phyloP scores from a whole-genome alignment of 1,140 invertebrate genomes.

The Matsumurasca onukii region DNA sequence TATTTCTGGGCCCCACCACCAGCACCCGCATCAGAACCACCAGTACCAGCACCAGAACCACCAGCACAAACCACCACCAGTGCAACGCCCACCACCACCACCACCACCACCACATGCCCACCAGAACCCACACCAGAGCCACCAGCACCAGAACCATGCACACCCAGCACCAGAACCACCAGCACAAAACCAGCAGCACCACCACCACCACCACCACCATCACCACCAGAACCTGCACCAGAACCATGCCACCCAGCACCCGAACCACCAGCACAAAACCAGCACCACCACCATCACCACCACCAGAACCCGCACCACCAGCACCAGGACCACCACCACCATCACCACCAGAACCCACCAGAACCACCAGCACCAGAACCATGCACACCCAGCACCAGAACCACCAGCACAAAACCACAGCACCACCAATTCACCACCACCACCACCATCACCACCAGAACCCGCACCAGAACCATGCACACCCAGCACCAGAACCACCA shows the following conservation, averaged over 20 bases:
- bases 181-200: constrained; percentile 7
- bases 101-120: neutral
- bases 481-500: constrained; percentile 12
- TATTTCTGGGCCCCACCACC: no score
- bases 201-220: constrained; percentile 15
- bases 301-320: neutral
- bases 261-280: constrained; percentile 6
- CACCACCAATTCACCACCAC: neutral
- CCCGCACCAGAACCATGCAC: neutral
- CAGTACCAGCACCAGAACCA: neutral
- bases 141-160: neutral
- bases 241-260: neutral
- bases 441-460: constrained; percentile 13
- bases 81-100: neutral
- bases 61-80: neutral
- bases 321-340: neutral
- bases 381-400: neutral
- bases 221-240: constrained; percentile 12
- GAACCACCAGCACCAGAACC: neutral
- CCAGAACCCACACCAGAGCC: neutral
- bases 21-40: neutral
- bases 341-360: neutral
- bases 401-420: neutral
- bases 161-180: neutral
- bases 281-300: neutral